Evolutionary conservation across 2,113 vertebrate species (phyloP).

Genomic region (Crotophaga sulcirostris): DNA sequence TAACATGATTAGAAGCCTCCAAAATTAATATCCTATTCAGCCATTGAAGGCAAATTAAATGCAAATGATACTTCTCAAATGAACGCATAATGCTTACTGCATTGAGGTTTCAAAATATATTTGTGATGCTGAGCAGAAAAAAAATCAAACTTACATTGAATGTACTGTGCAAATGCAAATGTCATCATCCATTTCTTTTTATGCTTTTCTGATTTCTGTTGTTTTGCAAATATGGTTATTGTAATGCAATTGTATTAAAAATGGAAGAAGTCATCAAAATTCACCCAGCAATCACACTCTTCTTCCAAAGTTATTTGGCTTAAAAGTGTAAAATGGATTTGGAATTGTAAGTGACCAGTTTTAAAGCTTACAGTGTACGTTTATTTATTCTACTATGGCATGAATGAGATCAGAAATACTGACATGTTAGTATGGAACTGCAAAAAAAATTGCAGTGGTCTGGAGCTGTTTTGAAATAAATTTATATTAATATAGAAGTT

Average conservation of each 20-base stretch:
- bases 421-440: background rate
- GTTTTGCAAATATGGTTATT: conserved; percentile 56
- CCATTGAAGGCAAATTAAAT: conserved; percentile 54
- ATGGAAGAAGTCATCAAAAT: conserved; percentile 28
- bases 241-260: conserved; percentile 44
- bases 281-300: background rate
- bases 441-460: background rate
- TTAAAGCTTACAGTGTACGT: background rate
- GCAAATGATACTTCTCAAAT: conserved; percentile 54
- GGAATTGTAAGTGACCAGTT: background rate
- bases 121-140: conserved; percentile 23
- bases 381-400: background rate
- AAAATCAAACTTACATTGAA: conserved; percentile 8
- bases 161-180: conserved; percentile 35
- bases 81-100: conserved; percentile 11
- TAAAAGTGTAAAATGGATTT: background rate
- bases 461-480: background rate
- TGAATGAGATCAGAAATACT: background rate
- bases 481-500: background rate
- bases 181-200: conserved; percentile 39
- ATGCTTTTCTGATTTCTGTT: conserved; percentile 26
- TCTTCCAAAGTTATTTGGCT: background rate
- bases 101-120: conserved; percentile 38
- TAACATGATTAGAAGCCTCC: background rate
- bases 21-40: conserved; percentile 54